A percentile compares a stretch with the other conserved stretches of the same genome.
Conservation (phyloP, 2,888 invertebrate species). For the Neuroscelio doddi region DNA sequence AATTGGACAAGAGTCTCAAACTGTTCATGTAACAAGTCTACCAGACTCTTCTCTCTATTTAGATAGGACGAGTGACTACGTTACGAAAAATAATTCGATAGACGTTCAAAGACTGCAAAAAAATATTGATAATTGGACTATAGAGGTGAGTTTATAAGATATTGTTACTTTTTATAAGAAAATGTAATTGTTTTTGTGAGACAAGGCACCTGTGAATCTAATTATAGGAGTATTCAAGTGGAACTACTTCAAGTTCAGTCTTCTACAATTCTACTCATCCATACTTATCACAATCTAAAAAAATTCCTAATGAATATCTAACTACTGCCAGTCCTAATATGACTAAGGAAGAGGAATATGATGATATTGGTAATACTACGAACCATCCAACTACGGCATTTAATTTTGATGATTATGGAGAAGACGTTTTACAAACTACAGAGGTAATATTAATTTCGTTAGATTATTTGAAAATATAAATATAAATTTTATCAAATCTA, state of each 20-base stretch:
- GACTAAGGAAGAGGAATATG: constrained; percentile 27
- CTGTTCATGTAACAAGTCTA: constrained; percentile 43
- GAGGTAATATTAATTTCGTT: no score
- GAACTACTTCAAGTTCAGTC: constrained; percentile 56
- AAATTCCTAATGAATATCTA: constrained; percentile 85
- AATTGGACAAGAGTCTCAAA: constrained; percentile 50
- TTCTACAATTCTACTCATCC: constrained; percentile 61
- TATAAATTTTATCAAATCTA: no score
- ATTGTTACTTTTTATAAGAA: no score
- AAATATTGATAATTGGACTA: constrained; percentile 89
- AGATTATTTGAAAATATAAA: no score
- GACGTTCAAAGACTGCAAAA: constrained; percentile 85
- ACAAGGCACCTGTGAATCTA: constrained; percentile 21
- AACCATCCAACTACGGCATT: background rate
- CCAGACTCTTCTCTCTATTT: constrained; percentile 28
- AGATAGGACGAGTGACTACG: background rate
- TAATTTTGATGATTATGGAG: constrained; percentile 1
- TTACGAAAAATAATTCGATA: constrained; percentile 73
- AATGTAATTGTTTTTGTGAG: background rate
- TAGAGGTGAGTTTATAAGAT: constrained; percentile 58
- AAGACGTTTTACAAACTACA: background rate
- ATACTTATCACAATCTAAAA: constrained; percentile 78
- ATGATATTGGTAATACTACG: constrained; percentile 34
- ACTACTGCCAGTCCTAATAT: constrained; percentile 73
- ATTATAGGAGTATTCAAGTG: constrained; percentile 65